Conservation (phyloP, 2,797 vertebrate species). For the Myotis pilosus region DNA sequence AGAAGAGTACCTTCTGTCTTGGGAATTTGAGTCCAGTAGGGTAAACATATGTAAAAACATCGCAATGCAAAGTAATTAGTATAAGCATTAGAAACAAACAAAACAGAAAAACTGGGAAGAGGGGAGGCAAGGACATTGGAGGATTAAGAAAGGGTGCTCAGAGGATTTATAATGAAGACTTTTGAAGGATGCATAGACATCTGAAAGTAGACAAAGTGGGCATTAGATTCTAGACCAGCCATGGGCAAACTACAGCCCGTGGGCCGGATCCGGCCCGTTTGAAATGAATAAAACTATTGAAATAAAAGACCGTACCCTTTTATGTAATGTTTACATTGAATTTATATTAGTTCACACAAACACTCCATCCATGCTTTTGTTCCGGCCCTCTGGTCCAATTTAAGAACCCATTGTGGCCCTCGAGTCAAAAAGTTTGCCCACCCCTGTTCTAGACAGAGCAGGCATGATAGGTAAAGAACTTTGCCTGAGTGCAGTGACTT, state of each 20-base stretch:
- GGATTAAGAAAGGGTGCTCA: not conserved
- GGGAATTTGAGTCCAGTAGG: not conserved
- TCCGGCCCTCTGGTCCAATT: no score
- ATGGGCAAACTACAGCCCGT: no score
- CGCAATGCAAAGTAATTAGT: not conserved
- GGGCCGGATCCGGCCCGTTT: no score
- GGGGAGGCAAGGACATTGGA: not conserved
- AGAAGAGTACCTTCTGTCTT: not conserved
- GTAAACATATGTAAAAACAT: not conserved
- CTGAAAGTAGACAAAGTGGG: not conserved
- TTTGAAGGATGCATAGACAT: not conserved
- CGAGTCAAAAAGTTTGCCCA: no score
- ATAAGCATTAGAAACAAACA: not conserved
- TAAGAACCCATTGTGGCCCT: no score
- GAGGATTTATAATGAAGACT: not conserved
- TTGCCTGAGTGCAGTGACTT: no score
- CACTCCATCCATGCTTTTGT: no score
- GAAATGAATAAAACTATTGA: no score
- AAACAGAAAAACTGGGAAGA: not conserved
- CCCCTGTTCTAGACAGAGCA: not conserved
- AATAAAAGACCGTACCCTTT: no score
- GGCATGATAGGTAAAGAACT: no score
- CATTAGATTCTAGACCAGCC: not conserved
- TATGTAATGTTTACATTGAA: no score
- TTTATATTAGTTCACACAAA: no score